Base-by-base conservation (phyloP, 92 coral and sea anemone genomes). In the Epizoanthus scotinus region DNA sequence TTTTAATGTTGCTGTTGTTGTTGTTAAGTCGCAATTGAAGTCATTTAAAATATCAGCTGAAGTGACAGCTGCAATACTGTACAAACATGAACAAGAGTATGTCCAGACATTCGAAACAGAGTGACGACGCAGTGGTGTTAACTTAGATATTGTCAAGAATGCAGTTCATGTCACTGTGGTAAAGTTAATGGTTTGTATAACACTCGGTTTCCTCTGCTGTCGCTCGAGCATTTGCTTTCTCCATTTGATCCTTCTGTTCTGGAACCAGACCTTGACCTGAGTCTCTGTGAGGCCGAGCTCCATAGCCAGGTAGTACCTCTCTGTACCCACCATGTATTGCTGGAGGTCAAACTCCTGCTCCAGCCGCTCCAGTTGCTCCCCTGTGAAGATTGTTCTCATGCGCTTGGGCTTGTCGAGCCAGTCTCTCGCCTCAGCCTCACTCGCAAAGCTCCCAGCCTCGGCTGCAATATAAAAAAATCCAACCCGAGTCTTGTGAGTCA, bases 181-280 rank as follows among this genome's bases (percentile, higher is more conserved):
- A 47, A 47, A 47, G 52, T 47, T 47, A 2, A 15, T 47, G 52
- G 13, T 47, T 13, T 47, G 52, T 8, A 20, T 60, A 17, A 40
- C 25, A 40, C 63, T 59, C 81, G 67, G 9, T 83, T 83, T 87
- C 49, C 63, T 77, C 56, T 86, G 85, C 74, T 92, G 91, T 78
- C 70, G 84, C 63, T 92, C 97, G 36, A 92, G 78, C 15, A 89
- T 70, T 44, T 92, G 90, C 52, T 92, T 92, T 59, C 97, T 61
- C 97, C 97, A 92, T 73, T 92, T 92, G 50, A 92, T 92, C 84
- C 97, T 64, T 22, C 97, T 77, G 84, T 92, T 92, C 67, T 92
- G 97, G 64, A 92, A 92, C 97, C 97, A 92, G 21, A 92, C 97
- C 64, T 92, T 92, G 63, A 92, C 97, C 47, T 92, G 97, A 0